These are phyloP conservation scores for Ictalurus furcatus DNA, from an alignment of 2,113 vertebrate species.

Conservation along the genomic window DNA sequence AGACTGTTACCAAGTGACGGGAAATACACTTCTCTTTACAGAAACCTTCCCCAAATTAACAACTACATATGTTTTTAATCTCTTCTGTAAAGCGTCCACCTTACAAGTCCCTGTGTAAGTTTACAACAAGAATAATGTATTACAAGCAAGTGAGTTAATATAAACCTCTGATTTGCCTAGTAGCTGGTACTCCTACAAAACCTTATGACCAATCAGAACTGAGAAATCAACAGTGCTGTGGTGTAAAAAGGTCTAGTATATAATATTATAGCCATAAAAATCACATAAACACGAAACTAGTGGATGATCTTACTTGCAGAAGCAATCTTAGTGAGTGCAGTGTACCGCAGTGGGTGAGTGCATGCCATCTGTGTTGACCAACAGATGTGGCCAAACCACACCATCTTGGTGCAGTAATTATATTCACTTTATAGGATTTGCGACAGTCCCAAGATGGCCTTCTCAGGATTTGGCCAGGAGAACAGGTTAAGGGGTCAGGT, in stretches of 20 bases:
- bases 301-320: not conserved
- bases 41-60: not conserved
- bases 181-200: too few species aligned
- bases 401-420: constrained; percentile 38
- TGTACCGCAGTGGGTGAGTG: not conserved
- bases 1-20: not conserved
- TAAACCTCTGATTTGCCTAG: too few species aligned
- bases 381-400: not conserved
- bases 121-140: not conserved
- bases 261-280: too few species aligned
- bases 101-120: not conserved
- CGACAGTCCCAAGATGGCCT: not conserved
- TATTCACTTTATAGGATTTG: constrained; percentile 35
- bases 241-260: too few species aligned
- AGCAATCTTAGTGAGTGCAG: too few species aligned
- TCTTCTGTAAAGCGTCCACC: not conserved
- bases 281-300: too few species aligned
- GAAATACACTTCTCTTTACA: not conserved
- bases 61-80: not conserved
- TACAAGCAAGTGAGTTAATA: not conserved
- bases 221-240: not conserved
- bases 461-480: not conserved
- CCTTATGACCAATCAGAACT: too few species aligned
- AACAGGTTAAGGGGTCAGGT: not conserved
- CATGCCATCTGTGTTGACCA: not conserved